These are phyloP conservation scores for Hylomyscus alleni DNA, from an alignment of 2,797 vertebrate genomes.

Conservation along the genomic window DNA sequence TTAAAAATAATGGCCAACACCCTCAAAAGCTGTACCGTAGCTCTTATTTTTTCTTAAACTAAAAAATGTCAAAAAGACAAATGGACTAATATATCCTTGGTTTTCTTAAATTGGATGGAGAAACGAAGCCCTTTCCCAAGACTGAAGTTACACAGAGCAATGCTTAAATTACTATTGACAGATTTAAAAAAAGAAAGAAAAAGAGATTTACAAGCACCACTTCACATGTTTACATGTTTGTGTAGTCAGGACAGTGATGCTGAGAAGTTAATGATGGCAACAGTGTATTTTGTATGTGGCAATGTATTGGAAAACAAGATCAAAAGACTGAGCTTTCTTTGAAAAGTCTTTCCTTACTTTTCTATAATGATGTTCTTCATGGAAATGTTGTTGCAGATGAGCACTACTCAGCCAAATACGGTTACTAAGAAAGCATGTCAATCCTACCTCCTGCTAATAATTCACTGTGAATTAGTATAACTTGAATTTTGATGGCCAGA, in stretches of 20 bases:
- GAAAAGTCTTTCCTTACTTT: not conserved
- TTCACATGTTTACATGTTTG: not conserved
- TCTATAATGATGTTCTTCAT: not conserved
- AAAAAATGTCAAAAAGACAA: conserved; percentile 62
- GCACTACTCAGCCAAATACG: not conserved
- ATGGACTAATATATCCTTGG: conserved; percentile 34
- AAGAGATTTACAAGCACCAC: not conserved
- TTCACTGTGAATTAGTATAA: conserved; percentile 1
- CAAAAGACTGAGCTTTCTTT: not conserved
- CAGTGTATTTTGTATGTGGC: not conserved
- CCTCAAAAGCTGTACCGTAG: conserved; percentile 40
- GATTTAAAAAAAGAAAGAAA: not conserved
- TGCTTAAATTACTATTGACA: not conserved
- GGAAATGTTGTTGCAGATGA: not conserved
- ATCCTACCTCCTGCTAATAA: not conserved
- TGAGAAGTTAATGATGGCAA: not conserved
- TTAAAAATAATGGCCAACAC: conserved; percentile 62
- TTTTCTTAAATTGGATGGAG: conserved; percentile 63
- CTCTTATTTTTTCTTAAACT: conserved; percentile 9
- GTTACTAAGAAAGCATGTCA: not conserved
- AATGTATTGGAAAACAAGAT: not conserved
- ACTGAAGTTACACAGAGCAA: conserved; percentile 29
- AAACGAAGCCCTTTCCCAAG: conserved; percentile 27
- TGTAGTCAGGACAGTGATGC: not conserved
- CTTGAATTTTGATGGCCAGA: not conserved